Conservation (phyloP, 2,888 invertebrate species). For the Nymphalis c-album region DNA sequence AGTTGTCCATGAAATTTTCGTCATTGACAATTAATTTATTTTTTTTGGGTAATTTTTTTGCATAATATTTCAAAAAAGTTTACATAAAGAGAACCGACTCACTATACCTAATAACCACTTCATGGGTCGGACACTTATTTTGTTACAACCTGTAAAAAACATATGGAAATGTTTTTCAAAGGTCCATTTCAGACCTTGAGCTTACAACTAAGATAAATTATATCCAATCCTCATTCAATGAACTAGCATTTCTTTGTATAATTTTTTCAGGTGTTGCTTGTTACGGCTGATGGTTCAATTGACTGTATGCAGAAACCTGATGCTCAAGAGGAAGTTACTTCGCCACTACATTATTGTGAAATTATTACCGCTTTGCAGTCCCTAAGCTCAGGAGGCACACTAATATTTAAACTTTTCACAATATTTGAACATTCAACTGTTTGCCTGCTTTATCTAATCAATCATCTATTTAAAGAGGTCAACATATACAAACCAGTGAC, state of each 20-base stretch:
- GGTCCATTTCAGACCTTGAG: no score
- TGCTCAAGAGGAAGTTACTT: slow-evolving; percentile 91
- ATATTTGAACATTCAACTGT: slow-evolving; percentile 92
- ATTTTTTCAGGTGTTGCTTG: slow-evolving; percentile 79
- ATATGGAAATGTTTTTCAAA: no score
- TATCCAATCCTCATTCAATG: not conserved
- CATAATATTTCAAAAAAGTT: no score
- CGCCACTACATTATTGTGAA: slow-evolving; percentile 92
- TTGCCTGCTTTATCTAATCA: slow-evolving; percentile 89
- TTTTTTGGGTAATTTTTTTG: no score
- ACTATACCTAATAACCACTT: no score
- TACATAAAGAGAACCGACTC: no score
- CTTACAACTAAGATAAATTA: no score
- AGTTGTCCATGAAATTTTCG: no score
- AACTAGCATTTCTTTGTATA: not conserved
- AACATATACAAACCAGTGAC: slow-evolving; percentile 92
- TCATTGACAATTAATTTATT: no score
- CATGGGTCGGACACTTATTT: no score
- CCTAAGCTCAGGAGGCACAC: slow-evolving; percentile 86
- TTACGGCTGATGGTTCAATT: slow-evolving; percentile 97
- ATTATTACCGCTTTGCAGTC: slow-evolving; percentile 87
- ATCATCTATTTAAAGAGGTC: slow-evolving; percentile 87
- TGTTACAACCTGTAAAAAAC: no score
- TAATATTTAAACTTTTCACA: slow-evolving; percentile 95
- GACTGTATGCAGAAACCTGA: slow-evolving; percentile 93